Base-by-base conservation (phyloP, 37 sponge, comb jelly and placozoan genomes). In the Oscarella lobularis region DNA sequence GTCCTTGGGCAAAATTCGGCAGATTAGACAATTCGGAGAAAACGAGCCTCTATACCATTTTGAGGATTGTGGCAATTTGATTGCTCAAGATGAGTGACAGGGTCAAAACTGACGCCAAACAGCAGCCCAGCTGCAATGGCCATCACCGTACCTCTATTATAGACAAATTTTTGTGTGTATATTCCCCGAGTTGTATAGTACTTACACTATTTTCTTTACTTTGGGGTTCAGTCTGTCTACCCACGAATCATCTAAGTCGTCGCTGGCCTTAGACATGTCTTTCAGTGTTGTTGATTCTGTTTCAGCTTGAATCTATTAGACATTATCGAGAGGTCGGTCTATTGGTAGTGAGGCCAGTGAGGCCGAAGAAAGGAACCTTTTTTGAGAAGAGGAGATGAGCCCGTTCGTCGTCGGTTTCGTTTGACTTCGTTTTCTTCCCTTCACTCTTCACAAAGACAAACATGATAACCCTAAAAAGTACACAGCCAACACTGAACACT, bases 181-280 rank as follows among this genome's bases (percentile, higher is more conserved):
- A n/a, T n/a, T n/a, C n/a, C n/a, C n/a, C n/a, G n/a, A n/a, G n/a
- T n/a, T n/a, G n/a, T n/a, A n/a, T n/a, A n/a, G n/a, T n/a, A n/a
- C n/a, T n/a, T n/a, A n/a, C n/a, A n/a, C n/a, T n/a, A n/a, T n/a
- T n/a, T n/a, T n/a, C n/a, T n/a, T n/a, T n/a, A n/a, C n/a, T n/a
- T n/a, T n/a, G n/a, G n/a, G n/a, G n/a, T n/a, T n/a, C 2, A 88
- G 80, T n/a, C 55, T 78, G 39, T 89, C 90, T 20, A 85, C 80
- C 90, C 90, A 89, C 34, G 90, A 85, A 14, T 72, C 31, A 39
- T 89, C 90, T 1, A 35, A 33, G 38, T 85, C 83, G 60, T 79
- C 29, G 20, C 9, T 48, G n/a, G n/a, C n/a, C n/a, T n/a, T n/a
- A n/a, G n/a, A n/a, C n/a, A n/a, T n/a, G n/a, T n/a, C n/a, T n/a